phyloP scores from a whole-genome alignment of 1,140 invertebrate species.

The Euglossa dilemma region DNA sequence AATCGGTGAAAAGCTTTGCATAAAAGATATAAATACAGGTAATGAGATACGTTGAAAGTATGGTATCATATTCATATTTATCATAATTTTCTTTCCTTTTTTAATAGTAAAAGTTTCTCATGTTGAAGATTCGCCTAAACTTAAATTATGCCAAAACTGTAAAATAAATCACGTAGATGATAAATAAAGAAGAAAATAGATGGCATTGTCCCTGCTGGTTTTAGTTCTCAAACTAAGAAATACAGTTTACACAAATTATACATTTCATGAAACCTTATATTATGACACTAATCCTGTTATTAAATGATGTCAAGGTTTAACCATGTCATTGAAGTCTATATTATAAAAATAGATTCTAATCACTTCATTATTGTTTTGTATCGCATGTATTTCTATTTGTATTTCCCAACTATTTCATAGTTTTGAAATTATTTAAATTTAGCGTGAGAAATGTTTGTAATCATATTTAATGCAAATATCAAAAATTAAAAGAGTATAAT shows the following conservation, averaged over 20 bases:
- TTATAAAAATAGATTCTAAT: background rate
- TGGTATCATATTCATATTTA: background rate
- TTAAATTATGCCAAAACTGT: constrained; percentile 58
- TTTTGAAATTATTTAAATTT: background rate
- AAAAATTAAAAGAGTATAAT: background rate
- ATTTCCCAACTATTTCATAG: background rate
- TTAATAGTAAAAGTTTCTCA: background rate
- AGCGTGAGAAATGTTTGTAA: background rate
- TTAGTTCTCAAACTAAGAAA: constrained; percentile 11
- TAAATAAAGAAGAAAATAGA: constrained; percentile 25
- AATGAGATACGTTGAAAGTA: constrained; percentile 4
- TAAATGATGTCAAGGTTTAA: constrained; percentile 49
- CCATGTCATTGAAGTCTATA: constrained; percentile 16
- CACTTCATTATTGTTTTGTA: background rate
- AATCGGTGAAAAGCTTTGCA: constrained; percentile 42
- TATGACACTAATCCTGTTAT: constrained; percentile 48
- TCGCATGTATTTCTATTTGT: background rate
- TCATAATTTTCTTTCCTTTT: background rate
- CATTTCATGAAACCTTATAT: constrained; percentile 58
- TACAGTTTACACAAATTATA: constrained; percentile 31
- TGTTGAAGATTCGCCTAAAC: background rate
- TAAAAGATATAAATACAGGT: constrained; percentile 44
- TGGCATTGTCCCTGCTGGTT: background rate
- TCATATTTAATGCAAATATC: background rate
- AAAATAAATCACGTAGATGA: constrained; percentile 53